Evolutionary conservation across 2,797 vertebrate species (phyloP).

Genomic region (Falco berigora): DNA sequence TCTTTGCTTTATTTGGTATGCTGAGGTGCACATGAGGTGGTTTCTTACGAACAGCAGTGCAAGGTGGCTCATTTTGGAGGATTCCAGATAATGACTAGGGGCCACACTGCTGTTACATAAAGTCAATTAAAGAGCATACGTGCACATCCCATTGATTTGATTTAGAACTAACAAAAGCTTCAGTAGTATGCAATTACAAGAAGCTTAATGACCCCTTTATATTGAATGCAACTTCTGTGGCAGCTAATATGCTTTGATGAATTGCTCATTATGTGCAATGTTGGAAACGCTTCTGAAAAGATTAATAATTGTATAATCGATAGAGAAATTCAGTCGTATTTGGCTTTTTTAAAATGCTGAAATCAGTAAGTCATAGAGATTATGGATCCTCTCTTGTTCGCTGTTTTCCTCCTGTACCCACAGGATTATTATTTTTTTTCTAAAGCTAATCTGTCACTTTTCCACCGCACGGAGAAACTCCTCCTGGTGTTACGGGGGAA

Average conservation of each 20-base stretch:
- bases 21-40: not conserved
- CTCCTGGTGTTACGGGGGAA: not conserved
- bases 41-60: not conserved
- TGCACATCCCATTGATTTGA: conserved; percentile 54
- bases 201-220: conserved; percentile 63
- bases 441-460: not conserved
- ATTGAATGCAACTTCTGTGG: conserved; percentile 33
- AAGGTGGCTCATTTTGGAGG: not conserved
- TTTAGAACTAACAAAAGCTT: conserved; percentile 53
- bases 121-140: conserved; percentile 48
- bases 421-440: not conserved
- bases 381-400: not conserved
- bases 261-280: conserved; percentile 59
- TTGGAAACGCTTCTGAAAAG: conserved; percentile 45
- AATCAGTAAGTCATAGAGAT: not conserved
- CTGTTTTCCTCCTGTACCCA: not conserved
- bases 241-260: conserved; percentile 67
- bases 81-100: conserved; percentile 3
- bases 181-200: conserved; percentile 65
- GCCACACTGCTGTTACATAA: conserved; percentile 28
- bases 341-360: not conserved
- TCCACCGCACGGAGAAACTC: not conserved
- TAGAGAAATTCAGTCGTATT: conserved; percentile 41
- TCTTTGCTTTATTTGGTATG: not conserved
- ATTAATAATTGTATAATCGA: conserved; percentile 67